Evolutionary conservation across 2,888 invertebrate species (phyloP), one percentile per base, ranked within the genome.

Genomic region (Drosophila incognita): DNA sequence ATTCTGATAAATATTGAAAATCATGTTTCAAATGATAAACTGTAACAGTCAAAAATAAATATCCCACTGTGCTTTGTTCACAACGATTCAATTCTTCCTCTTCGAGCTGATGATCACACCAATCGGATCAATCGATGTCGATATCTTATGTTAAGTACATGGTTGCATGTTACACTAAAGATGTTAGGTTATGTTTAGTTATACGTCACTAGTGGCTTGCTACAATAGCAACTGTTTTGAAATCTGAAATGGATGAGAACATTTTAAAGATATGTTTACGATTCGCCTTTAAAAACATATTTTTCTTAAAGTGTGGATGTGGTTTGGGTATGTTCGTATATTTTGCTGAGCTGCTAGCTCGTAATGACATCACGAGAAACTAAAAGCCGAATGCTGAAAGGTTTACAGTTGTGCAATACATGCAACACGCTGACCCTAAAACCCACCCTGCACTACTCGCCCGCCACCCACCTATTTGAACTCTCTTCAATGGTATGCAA

Each of bases 401-500:
- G 56, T 74, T 60, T 63, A 61, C 57, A 78, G 49, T 54, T 48
- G 48, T 54, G 49, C 76, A 46, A 56, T 56, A 76, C 48, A 57
- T 66, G 63, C 78, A 72, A 51, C 36, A 33, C 38, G 18, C 56
- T 54, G 18, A 27, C 4, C 24, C 24, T 24, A 24, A 33, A 35
- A 10, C 48, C 27, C 40, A 15, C 40, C 33, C 18, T 24, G 29
- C 4, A 6, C n/a, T n/a, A 29, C n/a, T 11, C 6, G 2, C 4
- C 2, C 27, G 0, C 42, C 8, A n/a, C 21, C 13, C n/a, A 21
- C 24, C 5, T 4, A 36, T 69, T 56, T 40, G 49, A 58, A 56
- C 53, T 46, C 42, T 76, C 54, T 33, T 42, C 48, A 69, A 24
- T 69, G 73, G 38, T 58, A 81, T 82, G 83, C 83, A 81, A 81